phyloP scores from a whole-genome alignment of 2,888 invertebrate species.

The Tetropium fuscum region DNA sequence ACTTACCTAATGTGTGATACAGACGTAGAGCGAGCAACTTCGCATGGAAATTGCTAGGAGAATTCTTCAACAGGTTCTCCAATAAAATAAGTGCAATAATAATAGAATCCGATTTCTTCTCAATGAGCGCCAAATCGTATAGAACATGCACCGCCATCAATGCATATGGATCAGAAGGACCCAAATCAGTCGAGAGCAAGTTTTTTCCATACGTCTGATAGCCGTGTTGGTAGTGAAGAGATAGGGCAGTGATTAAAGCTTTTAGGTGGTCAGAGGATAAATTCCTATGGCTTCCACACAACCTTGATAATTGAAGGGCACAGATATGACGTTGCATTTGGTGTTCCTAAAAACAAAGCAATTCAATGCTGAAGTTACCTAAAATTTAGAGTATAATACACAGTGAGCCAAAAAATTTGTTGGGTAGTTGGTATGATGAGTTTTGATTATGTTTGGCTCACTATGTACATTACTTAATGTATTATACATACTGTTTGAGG shows the following conservation, averaged over 20 bases:
- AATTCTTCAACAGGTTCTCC: conserved; percentile 79
- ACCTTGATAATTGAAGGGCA: conserved; percentile 79
- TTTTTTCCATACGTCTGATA: conserved; percentile 69
- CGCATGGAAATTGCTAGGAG: conserved; percentile 90
- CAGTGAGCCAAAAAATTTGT: no score
- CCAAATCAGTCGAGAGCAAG: conserved; percentile 77
- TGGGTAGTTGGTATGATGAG: no score
- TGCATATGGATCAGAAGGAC: conserved; percentile 84
- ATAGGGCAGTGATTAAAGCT: conserved; percentile 72
- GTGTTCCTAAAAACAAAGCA: conserved; percentile 68
- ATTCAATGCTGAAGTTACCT: no score
- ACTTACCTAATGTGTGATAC: conserved; percentile 80
- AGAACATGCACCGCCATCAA: conserved; percentile 82
- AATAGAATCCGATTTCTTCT: conserved; percentile 69
- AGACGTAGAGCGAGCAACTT: conserved; percentile 86
- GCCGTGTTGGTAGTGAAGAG: conserved; percentile 76
- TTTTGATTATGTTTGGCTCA: no score
- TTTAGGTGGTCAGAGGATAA: conserved; percentile 69
- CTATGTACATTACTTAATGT: no score
- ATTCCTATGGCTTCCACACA: conserved; percentile 76
- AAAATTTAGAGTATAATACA: no score
- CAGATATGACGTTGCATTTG: conserved; percentile 88
- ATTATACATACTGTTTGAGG: conserved; percentile 71
- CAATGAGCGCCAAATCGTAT: conserved; percentile 69
- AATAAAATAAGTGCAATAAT: conserved; percentile 77